Base-by-base conservation (phyloP, 1,140 invertebrate species). In the Drosophila lacertosa region DNA sequence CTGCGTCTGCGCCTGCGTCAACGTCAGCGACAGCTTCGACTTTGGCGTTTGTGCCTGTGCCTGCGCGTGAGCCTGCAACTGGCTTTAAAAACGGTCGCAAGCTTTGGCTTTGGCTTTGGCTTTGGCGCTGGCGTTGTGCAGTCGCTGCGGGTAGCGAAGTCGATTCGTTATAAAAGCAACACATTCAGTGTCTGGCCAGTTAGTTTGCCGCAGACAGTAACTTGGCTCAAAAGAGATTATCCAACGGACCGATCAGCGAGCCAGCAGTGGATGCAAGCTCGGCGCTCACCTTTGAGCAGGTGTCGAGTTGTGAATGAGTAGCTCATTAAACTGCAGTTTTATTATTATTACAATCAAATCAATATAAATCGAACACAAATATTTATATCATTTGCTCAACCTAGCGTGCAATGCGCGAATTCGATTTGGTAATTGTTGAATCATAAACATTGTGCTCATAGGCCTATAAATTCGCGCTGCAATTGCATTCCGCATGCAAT, bases 91-190 rank as follows among this genome's bases (percentile, higher is more conserved):
- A 35, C 48, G 42, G 44, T 51, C 64, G 18, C 55, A 42, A 51
- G 47, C 40, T 32, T 58, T 40, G 53, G 22, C 18, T 35, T 45
- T 40, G 51, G n/a, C 18, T 33, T 44, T 22, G 59, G 29, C 20
- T 15, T n/a, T 50, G 22, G 3, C 32, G 33, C 11, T 45, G 47
- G 10, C 33, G 42, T 44, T 64, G 37, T 48, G 62, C 24, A 48
- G 63, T 57, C 44, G 39, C 44, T 22, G 58, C 44, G 13, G 33
- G 10, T 15, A 44, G 16, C 37, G 54, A 62, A 44, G 57, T 57
- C 50, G 76, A 83, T 80, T 81, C 68, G 80, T 74, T 84, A 84
- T 84, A 84, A 84, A 84, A 84, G 69, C 77, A 48, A 73, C 69
- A 84, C 81, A 84, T 58, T 66, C 82, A 81, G 47, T 60, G 64